These are phyloP conservation scores for Sinopyrophorus schimmeli DNA, from an alignment of 2,888 invertebrate species.

Conservation along the genomic window DNA sequence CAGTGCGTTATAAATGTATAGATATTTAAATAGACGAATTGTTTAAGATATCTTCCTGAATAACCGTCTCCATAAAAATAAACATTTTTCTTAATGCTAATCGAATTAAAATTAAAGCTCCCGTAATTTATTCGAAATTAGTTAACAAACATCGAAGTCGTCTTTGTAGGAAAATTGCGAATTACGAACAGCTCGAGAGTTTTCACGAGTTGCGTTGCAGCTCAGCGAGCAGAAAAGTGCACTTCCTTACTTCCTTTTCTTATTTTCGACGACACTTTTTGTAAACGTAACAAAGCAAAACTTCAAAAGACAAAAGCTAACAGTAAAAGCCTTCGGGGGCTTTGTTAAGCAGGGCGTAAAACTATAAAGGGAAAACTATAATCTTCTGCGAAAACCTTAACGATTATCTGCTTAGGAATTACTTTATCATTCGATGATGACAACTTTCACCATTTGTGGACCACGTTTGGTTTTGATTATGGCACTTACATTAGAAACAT, in stretches of 20 bases:
- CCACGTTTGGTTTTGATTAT: slow-evolving; percentile 6
- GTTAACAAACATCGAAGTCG: no score
- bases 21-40: no score
- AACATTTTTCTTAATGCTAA: no score
- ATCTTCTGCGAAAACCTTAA: background rate
- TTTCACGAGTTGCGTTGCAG: no score
- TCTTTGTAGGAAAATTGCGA: no score
- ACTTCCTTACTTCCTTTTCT: slow-evolving; percentile 7
- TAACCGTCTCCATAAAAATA: no score
- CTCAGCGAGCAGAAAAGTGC: slow-evolving; percentile 8
- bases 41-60: no score
- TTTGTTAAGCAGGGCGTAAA: slow-evolving; percentile 5
- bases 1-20: no score
- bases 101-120: no score
- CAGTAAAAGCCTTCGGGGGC: slow-evolving; percentile 7
- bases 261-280: slow-evolving; percentile 8
- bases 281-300: slow-evolving; percentile 5
- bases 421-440: background rate
- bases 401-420: background rate
- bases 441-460: background rate
- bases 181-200: no score
- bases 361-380: background rate
- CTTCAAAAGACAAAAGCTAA: slow-evolving; percentile 14
- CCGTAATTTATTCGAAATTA: no score
- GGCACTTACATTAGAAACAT: slow-evolving; percentile 5